Conservation (phyloP, 1,140 invertebrate genomes). For the Tetraneura akinire region DNA sequence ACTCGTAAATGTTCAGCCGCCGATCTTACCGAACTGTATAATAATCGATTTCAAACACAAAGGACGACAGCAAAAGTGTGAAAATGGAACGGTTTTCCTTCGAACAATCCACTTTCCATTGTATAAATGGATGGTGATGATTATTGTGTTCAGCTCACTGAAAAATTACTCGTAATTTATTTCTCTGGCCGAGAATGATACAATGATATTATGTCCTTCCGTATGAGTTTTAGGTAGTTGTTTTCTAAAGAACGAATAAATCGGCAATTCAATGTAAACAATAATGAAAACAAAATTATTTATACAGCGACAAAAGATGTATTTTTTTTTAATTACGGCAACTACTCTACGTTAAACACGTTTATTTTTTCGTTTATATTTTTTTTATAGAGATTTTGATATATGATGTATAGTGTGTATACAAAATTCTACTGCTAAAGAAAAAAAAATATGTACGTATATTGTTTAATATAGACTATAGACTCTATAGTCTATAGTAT, state of each 20-base stretch:
- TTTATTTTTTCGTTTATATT: too few species aligned
- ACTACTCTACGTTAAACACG: too few species aligned
- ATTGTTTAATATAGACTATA: too few species aligned
- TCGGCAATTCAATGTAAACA: background rate
- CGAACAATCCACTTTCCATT: slow-evolving; percentile 46
- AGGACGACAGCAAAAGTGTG: slow-evolving; percentile 48
- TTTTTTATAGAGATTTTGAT: too few species aligned
- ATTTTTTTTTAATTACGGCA: too few species aligned
- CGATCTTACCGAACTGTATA: slow-evolving; percentile 16
- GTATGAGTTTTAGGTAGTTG: too few species aligned
- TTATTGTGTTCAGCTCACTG: slow-evolving; percentile 50
- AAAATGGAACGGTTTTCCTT: slow-evolving; percentile 46
- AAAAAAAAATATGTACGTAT: too few species aligned
- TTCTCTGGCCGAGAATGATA: background rate
- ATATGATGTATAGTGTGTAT: too few species aligned
- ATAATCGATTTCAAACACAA: slow-evolving; percentile 49
- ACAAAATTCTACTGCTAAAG: too few species aligned
- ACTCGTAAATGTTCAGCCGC: background rate
- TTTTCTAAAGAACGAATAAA: background rate
- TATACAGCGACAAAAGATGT: background rate
- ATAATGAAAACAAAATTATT: background rate
- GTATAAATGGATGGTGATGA: slow-evolving; percentile 39
- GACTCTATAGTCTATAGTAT: too few species aligned
- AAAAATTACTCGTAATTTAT: slow-evolving; percentile 48
- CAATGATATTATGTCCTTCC: background rate